Base-by-base conservation (phyloP, 2,888 invertebrate species). In the Aphodius granarius region DNA sequence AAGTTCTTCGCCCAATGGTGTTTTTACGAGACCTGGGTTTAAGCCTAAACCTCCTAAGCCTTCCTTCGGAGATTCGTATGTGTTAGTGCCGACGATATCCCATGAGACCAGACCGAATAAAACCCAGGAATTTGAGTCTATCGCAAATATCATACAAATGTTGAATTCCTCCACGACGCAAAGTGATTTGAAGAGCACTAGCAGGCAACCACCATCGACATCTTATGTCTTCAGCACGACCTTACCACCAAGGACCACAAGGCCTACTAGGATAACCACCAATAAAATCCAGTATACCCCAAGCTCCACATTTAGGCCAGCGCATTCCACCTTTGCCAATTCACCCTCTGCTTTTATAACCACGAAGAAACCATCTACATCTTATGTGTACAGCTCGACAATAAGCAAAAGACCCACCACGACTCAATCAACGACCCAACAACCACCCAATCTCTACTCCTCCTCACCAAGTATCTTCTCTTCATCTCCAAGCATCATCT, bases 111-210 rank as follows among this genome's bases (percentile, higher is more conserved):
- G 83, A 78, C 83, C 86, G 65, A 84, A 85, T 76, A 84, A 83
- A 80, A 86, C 88, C 74, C 82, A 89, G 6, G 89, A 90, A 79
- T 90, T 89, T 63, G 88, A 89, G 77, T 89, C 90, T 0, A 89
- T 90, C 72, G 89, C 90, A 17, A 89, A 92, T 71, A 92, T 93
- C 4, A 89, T 93, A 75, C 89, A 92, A 80, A 91, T 92, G 89
- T 83, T 93, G 9, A 92, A 92, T 82, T 21, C 77, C 75, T 18
- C 76, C 76, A 2, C 71, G 71, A 68, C 75, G 63, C 77, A 82
- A 85, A 22, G 81, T 77, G 75, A 73, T 66, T 64, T 82, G 5
- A 80, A 76, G 13, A 77, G 76, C 63, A 79, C 79, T 22, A 79
- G 82, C 9, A 82, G 82, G 20, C 85, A 85, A 80, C 88, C 88